Base-by-base conservation (phyloP, 2,113 vertebrate species). In the Coturnix japonica region DNA sequence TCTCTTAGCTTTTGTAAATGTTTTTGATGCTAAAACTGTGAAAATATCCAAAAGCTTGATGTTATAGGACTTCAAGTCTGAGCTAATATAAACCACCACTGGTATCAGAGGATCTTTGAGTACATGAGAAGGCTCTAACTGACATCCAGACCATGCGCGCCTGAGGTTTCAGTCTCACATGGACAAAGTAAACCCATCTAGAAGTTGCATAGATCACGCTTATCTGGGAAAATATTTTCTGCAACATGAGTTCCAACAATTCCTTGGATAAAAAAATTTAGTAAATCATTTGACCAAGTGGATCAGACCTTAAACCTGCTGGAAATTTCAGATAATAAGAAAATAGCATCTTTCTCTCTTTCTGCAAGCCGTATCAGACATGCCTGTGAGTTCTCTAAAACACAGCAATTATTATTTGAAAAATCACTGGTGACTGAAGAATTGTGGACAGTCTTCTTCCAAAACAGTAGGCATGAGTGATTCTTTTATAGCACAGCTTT, bases 61-160 rank as follows among this genome's bases (percentile, higher is more conserved):
- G 17, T 61, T 54, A 20, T 16, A 66, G 25, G 6, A 70, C 30
- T n/a, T 33, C 16, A 60, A 41, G 11, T 7, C 11, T 19, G 30
- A 90, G 18, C 31, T 69, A n/a, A 30, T 37, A 39, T n/a, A 9
- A 49, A 17, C 18, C 25, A 63, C 6, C 0, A 0, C 1, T 53
- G 23, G 10, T 63, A 85, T 30, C 41, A 39, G 25, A 35, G 20
- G 20, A 23, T 19, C 61, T 59, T 7, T n/a, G 37, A 26, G 13
- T 31, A 12, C 16, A 26, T 13, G 7, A 6, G 4, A 70, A 86
- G 9, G 7, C 22, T 71, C 25, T 63, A 74, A 44, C 1, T 18
- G 59, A 16, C 22, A 84, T 82, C 65, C 18, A 74, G 44, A 25
- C 13, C n/a, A 26, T 5, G 12, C 69, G 22, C 7, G 15, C 31